phyloP scores from a whole-genome alignment of 2,888 invertebrate genomes.

The Eupelmus urozonus region DNA sequence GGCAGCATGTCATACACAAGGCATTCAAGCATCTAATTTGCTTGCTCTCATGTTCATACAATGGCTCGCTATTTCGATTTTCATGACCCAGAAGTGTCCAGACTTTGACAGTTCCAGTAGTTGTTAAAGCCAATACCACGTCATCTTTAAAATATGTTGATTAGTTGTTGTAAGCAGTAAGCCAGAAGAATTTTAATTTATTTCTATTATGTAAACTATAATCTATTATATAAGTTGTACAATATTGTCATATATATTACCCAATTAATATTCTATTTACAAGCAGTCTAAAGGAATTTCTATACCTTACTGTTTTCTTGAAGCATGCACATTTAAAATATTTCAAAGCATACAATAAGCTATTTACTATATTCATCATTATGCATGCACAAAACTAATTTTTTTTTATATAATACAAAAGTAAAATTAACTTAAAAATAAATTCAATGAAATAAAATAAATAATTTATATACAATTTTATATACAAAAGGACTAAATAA shows the following conservation, averaged over 20 bases:
- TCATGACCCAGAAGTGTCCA: slow-evolving; percentile 96
- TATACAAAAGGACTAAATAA: slow-evolving; percentile 36
- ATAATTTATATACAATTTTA: slow-evolving; percentile 18
- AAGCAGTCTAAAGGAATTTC: slow-evolving; percentile 3
- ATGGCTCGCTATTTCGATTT: slow-evolving; percentile 90
- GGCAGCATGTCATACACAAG: slow-evolving; percentile 93
- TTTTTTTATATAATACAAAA: too few relatives aligned
- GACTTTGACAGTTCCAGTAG: slow-evolving; percentile 97
- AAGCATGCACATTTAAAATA: slow-evolving; percentile 37
- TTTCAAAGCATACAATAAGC: slow-evolving; percentile 16
- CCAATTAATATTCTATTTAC: not conserved
- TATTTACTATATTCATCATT: not conserved
- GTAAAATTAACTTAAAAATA: slow-evolving; percentile 7
- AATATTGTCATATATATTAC: not conserved
- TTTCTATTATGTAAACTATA: not conserved
- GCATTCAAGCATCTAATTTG: slow-evolving; percentile 97
- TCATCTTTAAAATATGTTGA: slow-evolving; percentile 85
- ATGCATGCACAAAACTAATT: slow-evolving; percentile 19
- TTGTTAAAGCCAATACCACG: slow-evolving; percentile 95
- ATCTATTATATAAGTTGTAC: slow-evolving; percentile 10
- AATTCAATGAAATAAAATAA: slow-evolving; percentile 27
- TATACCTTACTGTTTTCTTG: not conserved
- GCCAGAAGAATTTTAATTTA: slow-evolving; percentile 19
- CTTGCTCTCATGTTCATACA: slow-evolving; percentile 98
- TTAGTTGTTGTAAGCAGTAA: slow-evolving; percentile 51